Conservation (phyloP, 2,797 vertebrate genomes). For the Macropodus opercularis region DNA sequence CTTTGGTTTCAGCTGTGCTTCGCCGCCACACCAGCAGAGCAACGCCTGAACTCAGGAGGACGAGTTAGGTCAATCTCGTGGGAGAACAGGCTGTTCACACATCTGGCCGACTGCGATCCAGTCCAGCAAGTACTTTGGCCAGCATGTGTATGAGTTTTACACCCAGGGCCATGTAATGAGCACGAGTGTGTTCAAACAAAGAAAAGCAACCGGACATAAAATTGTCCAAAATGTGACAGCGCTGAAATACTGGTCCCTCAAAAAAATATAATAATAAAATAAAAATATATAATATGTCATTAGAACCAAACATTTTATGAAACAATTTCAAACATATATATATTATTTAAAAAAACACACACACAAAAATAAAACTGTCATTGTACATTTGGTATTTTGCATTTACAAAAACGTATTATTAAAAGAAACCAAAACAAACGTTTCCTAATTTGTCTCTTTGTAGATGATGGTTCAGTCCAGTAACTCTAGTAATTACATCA, state of each 20-base stretch:
- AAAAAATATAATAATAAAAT: too few species aligned
- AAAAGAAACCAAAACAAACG: too few species aligned
- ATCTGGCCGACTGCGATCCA: constrained; percentile 67
- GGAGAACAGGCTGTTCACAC: constrained; percentile 72
- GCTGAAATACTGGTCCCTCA: too few species aligned
- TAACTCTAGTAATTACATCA: constrained; percentile 2
- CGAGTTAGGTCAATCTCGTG: constrained; percentile 63
- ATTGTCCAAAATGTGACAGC: too few species aligned
- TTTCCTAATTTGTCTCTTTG: constrained; percentile 5
- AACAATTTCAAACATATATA: too few species aligned
- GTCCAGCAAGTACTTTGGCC: constrained; percentile 41
- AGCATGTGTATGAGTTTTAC: constrained; percentile 37
- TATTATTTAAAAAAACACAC: too few species aligned
- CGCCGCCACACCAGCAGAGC: constrained; percentile 54
- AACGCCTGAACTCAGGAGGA: constrained; percentile 63
- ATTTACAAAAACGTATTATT: too few species aligned
- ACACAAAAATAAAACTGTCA: too few species aligned
- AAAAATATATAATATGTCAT: too few species aligned
- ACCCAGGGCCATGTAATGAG: constrained; percentile 17
- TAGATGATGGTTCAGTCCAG: background rate
- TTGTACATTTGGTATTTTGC: too few species aligned
- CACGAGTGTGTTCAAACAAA: constrained; percentile 27
- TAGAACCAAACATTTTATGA: too few species aligned
- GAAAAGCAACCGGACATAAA: constrained; percentile 10
- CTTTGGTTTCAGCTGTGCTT: constrained; percentile 66